phyloP scores from a whole-genome alignment of 2,113 vertebrate species.

The Ovis canadensis region DNA sequence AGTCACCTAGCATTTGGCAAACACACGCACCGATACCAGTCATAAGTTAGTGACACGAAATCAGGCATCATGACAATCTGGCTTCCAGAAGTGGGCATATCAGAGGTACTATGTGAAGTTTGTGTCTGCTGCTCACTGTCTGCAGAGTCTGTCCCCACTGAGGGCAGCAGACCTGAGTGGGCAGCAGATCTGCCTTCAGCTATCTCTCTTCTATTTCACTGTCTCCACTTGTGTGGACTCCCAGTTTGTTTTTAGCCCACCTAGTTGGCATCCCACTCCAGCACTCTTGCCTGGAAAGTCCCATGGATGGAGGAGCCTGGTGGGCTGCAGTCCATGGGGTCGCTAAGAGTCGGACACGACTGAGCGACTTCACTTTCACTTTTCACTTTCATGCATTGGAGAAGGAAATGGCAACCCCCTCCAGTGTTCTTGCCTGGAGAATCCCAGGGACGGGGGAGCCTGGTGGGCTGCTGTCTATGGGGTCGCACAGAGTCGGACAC shows the following conservation, averaged over 20 bases:
- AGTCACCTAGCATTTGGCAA: background rate
- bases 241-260: background rate
- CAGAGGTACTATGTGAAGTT: background rate
- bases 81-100: background rate
- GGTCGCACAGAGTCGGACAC: too few species aligned
- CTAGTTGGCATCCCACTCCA: background rate
- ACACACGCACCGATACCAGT: background rate
- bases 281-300: too few species aligned
- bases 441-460: too few species aligned
- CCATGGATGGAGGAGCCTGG: too few species aligned
- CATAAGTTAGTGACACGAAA: background rate
- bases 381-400: too few species aligned
- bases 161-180: background rate
- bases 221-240: background rate
- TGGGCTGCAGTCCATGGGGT: too few species aligned
- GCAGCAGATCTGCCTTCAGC: background rate
- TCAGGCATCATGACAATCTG: background rate
- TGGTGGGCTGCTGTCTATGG: too few species aligned
- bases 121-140: background rate
- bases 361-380: too few species aligned
- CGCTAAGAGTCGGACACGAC: too few species aligned
- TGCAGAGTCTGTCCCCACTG: background rate
- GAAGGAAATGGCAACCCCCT: too few species aligned
- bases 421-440: too few species aligned
- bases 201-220: background rate